These are phyloP conservation scores for Nothobranchius furzeri DNA, from an alignment of 2,113 vertebrate genomes.

Conservation along the genomic window DNA sequence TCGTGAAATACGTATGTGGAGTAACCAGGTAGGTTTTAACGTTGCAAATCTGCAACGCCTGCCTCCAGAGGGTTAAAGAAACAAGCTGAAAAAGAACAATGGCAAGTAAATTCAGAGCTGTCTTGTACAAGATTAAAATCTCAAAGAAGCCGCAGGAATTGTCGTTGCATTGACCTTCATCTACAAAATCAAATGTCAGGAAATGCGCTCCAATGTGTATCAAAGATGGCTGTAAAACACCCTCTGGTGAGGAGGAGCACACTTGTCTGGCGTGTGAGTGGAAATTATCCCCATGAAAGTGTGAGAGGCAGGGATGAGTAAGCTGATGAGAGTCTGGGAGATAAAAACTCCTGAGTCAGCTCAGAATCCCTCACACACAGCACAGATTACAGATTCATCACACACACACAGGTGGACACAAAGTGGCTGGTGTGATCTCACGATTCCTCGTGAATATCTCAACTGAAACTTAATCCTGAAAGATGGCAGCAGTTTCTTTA, in stretches of 20 bases:
- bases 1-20: too few species aligned
- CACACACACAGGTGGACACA: constrained; percentile 51
- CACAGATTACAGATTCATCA: constrained; percentile 65
- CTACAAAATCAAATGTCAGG: too few species aligned
- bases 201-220: too few species aligned
- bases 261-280: constrained; percentile 17
- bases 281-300: constrained; percentile 11
- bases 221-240: not conserved
- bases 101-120: too few species aligned
- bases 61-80: too few species aligned
- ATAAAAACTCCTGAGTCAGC: constrained; percentile 46
- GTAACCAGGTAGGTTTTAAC: too few species aligned
- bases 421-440: constrained; percentile 50
- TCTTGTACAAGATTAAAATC: too few species aligned
- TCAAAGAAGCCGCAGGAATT: too few species aligned
- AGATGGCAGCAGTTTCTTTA: constrained; percentile 44
- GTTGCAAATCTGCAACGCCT: too few species aligned
- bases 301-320: constrained; percentile 14
- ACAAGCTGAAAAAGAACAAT: too few species aligned
- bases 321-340: constrained; percentile 23
- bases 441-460: constrained; percentile 53
- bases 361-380: constrained; percentile 49
- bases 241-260: not conserved
- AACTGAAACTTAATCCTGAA: constrained; percentile 59
- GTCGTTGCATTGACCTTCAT: too few species aligned